Percentiles rank a stretch among this genome's conserved stretches.
Conservation (phyloP, 2,797 vertebrate genomes). For the Artibeus lituratus region DNA sequence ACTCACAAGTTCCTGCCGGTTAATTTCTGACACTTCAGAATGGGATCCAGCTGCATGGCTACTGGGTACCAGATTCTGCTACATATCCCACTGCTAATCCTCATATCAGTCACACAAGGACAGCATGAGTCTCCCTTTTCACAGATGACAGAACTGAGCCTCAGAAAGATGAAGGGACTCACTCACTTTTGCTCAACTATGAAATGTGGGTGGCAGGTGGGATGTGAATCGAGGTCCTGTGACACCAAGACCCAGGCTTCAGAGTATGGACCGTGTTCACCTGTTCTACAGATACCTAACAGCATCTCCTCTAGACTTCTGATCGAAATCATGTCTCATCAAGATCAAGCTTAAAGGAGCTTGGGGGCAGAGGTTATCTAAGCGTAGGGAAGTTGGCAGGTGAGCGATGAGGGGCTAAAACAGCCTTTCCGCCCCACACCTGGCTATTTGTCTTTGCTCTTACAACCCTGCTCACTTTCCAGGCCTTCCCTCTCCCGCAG, state of each 20-base stretch:
- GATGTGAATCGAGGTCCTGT: not conserved
- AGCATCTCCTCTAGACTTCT: not conserved
- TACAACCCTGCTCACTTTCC: not conserved
- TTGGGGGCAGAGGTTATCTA: not conserved
- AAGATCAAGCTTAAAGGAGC: not conserved
- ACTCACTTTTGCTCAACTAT: not conserved
- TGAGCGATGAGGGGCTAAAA: not conserved
- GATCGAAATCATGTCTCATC: not conserved
- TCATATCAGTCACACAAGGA: not conserved
- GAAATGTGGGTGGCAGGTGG: too few relatives aligned
- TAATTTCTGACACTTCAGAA: not conserved
- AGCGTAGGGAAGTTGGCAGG: too few relatives aligned
- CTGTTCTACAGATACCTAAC: not conserved
- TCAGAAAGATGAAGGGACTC: not conserved
- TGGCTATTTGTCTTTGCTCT: not conserved
- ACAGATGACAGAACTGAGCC: not conserved
- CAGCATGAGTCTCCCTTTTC: not conserved
- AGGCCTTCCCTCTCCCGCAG: not conserved
- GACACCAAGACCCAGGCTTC: not conserved
- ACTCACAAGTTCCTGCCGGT: not conserved
- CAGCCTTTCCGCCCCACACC: not conserved
- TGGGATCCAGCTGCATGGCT: not conserved
- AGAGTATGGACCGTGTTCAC: not conserved
- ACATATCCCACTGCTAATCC: too few relatives aligned
- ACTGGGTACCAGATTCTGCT: fast-evolving